Evolutionary conservation across 92 coral and sea anemone genomes (phyloP), one percentile per base, ranked within the genome.

Genomic region (Phymanthus crucifer): DNA sequence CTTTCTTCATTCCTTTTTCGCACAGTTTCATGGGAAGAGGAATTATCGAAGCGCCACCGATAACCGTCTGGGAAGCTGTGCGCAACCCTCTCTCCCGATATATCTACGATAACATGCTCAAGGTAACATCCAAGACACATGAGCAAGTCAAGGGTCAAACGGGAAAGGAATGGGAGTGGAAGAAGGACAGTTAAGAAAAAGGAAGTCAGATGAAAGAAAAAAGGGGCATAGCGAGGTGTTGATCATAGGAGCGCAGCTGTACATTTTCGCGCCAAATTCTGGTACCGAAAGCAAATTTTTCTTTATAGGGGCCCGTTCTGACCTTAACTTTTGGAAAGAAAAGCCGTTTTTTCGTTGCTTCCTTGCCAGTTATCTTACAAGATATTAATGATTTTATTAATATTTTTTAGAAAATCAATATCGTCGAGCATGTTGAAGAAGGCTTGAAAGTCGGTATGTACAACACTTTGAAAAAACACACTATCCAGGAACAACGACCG

Each of bases 91-190:
- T 91, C 45, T 95, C 99, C 75, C 85, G 99, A 78, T 95, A 93
- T 73, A 90, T 95, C 80, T 95, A 95, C 82, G 99, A 95, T 79
- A 94, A 88, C 83, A 95, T 95, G 99, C 89, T 95, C 73, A 95
- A 95, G 98, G 99, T 95, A 86, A 48, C 6, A 11, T 13, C 67
- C 48, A 3, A 10, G 14, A 38, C 10, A 43, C 14, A 11, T 43
- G 48, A 43, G 12, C 48, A 43, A 43, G 14, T 43, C 13, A 0
- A 2, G 18, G 48, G 12, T 2, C 1, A 13, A 54, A 18, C 10
- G 10, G 27, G 6, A 27, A 19, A 27, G 64, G n/a, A n/a, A n/a
- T n/a, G n/a, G n/a, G n/a, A n/a, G 10, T 6, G 4, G 8, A 18
- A 16, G 32, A 36, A n/a, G 40, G 40, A 67, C 13, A 48, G 57